These are phyloP conservation scores for Pelusios castaneus DNA, from an alignment of 2,113 vertebrate genomes.

Conservation along the genomic window DNA sequence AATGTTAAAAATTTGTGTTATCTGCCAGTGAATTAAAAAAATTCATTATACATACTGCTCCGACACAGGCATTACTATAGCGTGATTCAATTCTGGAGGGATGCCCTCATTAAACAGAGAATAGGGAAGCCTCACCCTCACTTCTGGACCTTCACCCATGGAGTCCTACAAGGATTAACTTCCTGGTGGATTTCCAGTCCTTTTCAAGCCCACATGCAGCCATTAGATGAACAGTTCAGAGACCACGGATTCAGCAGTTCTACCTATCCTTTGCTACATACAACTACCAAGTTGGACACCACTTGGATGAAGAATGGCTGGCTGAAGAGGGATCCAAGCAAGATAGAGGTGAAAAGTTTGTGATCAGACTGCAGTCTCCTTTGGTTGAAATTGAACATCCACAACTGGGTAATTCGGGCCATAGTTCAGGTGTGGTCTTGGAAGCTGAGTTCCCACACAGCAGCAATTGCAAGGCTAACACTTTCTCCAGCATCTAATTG, in stretches of 20 bases:
- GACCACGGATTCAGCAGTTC: background rate
- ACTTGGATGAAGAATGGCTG: background rate
- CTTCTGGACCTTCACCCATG: background rate
- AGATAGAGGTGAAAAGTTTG: background rate
- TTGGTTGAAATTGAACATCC: background rate
- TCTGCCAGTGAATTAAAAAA: background rate
- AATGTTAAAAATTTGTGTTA: background rate
- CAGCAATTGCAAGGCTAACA: background rate
- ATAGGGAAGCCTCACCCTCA: background rate
- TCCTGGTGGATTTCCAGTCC: background rate
- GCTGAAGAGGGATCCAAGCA: background rate
- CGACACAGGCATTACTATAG: background rate
- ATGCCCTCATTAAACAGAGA: background rate
- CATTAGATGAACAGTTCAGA: background rate
- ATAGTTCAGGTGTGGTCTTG: background rate
- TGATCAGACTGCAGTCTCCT: background rate
- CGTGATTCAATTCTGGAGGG: background rate
- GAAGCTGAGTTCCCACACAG: background rate
- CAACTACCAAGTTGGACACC: background rate
- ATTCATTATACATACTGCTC: background rate
- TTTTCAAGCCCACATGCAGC: background rate
- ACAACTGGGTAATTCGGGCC: background rate
- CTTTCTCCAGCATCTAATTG: too few relatives aligned
- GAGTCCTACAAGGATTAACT: background rate
- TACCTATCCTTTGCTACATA: accelerated